Evolutionary conservation across 2,888 invertebrate genomes (phyloP).

Genomic region (Drosophila tripunctata): DNA sequence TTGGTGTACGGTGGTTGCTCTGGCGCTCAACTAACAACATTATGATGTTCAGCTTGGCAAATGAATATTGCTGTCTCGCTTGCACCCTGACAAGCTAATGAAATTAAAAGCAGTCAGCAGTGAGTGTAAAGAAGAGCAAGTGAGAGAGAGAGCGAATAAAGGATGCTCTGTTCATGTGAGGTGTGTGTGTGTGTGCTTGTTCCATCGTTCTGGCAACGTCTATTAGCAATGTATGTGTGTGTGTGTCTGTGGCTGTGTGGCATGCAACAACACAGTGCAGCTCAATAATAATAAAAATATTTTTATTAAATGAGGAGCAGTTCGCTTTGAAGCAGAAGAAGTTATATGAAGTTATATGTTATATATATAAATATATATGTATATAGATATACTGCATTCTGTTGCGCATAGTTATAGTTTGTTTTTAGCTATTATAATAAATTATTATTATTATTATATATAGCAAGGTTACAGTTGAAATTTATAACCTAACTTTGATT

Average conservation of each 20-base stretch:
- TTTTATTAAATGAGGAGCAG: constrained; percentile 66
- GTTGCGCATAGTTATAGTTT: too few species aligned
- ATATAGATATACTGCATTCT: too few species aligned
- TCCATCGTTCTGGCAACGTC: constrained; percentile 22
- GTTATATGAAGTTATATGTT: too few species aligned
- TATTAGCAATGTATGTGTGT: constrained; percentile 24
- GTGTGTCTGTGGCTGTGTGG: constrained; percentile 26
- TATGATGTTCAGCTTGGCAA: constrained; percentile 58
- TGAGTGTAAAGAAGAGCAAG: constrained; percentile 20
- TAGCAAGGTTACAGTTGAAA: too few species aligned
- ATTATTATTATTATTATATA: too few species aligned
- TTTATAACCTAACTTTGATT: too few species aligned
- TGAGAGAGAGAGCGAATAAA: constrained; percentile 9
- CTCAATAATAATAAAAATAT: constrained; percentile 79
- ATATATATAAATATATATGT: too few species aligned
- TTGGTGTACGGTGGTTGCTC: not conserved
- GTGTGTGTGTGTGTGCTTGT: constrained; percentile 18
- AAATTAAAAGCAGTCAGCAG: constrained; percentile 57
- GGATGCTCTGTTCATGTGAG: constrained; percentile 3
- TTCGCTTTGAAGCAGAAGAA: constrained; percentile 30
- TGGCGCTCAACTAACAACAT: constrained; percentile 47
- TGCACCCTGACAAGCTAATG: constrained; percentile 61
- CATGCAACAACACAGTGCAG: constrained; percentile 48
- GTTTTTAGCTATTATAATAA: too few species aligned
- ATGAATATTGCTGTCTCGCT: constrained; percentile 51